These are phyloP conservation scores for Myanophis thanlyinensis DNA, from an alignment of 2,113 vertebrate genomes.

Conservation along the genomic window DNA sequence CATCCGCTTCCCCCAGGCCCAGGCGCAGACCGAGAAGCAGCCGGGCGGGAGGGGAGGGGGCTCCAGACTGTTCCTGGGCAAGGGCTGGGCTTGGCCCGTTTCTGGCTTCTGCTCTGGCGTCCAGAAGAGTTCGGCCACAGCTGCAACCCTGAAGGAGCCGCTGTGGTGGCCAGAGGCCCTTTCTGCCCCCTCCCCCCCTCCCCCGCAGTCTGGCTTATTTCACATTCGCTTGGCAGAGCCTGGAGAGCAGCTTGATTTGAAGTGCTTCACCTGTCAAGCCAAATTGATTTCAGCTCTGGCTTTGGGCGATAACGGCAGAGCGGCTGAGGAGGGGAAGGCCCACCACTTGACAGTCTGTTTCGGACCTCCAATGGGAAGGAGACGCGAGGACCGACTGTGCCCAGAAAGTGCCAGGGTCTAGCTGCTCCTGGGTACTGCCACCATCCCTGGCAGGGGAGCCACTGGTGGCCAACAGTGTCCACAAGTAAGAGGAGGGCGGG, in stretches of 20 bases:
- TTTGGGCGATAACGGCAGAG: constrained; percentile 39
- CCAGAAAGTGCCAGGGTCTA: not conserved
- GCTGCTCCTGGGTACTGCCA: not conserved
- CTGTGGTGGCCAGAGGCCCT: not conserved
- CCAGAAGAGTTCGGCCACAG: too few relatives aligned
- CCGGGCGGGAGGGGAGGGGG: not conserved
- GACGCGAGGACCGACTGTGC: not conserved
- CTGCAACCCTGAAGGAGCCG: not conserved
- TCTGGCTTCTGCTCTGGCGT: not conserved
- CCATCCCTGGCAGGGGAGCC: not conserved
- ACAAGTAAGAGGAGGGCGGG: not conserved
- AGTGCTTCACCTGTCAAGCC: constrained; percentile 43
- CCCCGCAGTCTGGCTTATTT: not conserved
- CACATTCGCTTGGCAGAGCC: not conserved
- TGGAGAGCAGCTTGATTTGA: not conserved
- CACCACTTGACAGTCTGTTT: constrained; percentile 43
- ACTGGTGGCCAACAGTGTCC: not conserved
- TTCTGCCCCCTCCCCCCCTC: not conserved
- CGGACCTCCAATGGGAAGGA: constrained; percentile 6
- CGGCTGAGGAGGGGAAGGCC: constrained; percentile 11
- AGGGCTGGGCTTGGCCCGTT: not conserved
- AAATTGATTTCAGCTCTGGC: constrained; percentile 49
- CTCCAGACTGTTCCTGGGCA: too few relatives aligned
- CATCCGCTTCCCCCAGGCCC: not conserved
- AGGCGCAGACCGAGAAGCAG: not conserved